Base-by-base conservation (phyloP, 2,888 invertebrate species). In the Artemia sp. region DNA sequence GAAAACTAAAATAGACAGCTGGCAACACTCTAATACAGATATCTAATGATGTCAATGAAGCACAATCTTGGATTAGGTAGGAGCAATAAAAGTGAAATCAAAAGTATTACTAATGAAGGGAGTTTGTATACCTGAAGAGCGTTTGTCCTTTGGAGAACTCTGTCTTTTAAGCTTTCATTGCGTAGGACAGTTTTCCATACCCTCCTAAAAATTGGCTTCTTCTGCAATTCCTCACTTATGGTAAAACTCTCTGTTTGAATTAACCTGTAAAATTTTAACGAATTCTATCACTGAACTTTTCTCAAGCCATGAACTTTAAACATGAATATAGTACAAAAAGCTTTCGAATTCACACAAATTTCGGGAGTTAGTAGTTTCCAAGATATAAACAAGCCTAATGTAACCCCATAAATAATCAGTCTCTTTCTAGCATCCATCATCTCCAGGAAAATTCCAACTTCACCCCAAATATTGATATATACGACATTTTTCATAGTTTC, bases 81-180 rank as follows among this genome's bases (percentile, higher is more conserved):
- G 3, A 38, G 38, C 4, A 38, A 38, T 38, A 38, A 38, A 38
- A 38, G 38, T 38, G 6, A 38, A 38, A 38, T 38, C 38, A 38
- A 38, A 38, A 5, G 38, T 38, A 38, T 38, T 38, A 38, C 38
- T 38, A 38, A 38, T 38, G 38, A 38, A 38, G 38, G 38, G 38
- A 38, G 1, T 38, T 52, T 11, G 10, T 64, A 67, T 51, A 82
- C 84, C 80, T 87, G 86, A 50, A 86, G 77, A 8, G 84, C 84
- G n/a, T 88, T 89, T 52, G 85, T 83, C 73, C 86, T 81, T 68
- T 83, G 82, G 69, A 83, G 76, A 72, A 90, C 79, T 70, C 88
- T 80, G 67, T 81, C 79, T 38, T 80, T 78, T 38, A 87, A 77
- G 51, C 82, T 79, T 67, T 79, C 76, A 76, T 89, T 89, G 24